Percentiles rank a stretch among this genome's conserved stretches.
Conservation (phyloP, 2,888 invertebrate genomes). For the Plebejus argus region DNA sequence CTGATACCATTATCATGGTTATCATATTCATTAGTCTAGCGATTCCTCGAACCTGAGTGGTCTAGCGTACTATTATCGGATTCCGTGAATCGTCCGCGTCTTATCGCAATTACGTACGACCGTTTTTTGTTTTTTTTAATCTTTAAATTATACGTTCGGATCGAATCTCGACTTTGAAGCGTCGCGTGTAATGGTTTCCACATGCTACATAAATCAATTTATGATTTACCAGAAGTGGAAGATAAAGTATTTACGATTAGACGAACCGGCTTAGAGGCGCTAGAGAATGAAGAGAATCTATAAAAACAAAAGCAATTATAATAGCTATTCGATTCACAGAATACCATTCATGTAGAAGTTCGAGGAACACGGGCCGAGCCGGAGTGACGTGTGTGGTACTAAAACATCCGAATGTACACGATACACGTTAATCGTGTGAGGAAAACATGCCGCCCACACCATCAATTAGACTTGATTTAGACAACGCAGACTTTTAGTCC, state of each 20-base stretch:
- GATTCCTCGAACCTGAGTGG: conserved; percentile 60
- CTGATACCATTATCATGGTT: conserved; percentile 69
- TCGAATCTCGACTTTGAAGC: not conserved
- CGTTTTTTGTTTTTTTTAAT: conserved; percentile 34
- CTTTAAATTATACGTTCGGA: conserved; percentile 35
- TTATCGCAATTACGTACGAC: conserved; percentile 53
- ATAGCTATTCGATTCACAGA: conserved; percentile 15
- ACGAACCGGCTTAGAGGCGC: not conserved
- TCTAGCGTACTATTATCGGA: conserved; percentile 64
- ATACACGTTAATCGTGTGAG: not conserved
- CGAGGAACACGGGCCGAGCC: conserved; percentile 2
- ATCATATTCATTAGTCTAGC: conserved; percentile 61
- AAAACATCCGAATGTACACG: not conserved
- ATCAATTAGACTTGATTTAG: not conserved
- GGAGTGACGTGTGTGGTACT: conserved; percentile 23
- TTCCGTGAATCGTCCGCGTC: conserved; percentile 63
- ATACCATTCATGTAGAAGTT: conserved; percentile 18
- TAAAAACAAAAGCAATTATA: not conserved
- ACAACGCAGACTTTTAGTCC: not conserved
- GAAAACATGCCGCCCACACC: not conserved
- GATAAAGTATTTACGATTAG: not conserved
- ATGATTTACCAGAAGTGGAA: not conserved
- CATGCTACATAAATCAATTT: conserved; percentile 7
- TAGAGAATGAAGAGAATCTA: not conserved
- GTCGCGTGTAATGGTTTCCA: not conserved